These are phyloP conservation scores for Cantharis lateralis DNA, from an alignment of 2,888 invertebrate species.

Conservation along the genomic window DNA sequence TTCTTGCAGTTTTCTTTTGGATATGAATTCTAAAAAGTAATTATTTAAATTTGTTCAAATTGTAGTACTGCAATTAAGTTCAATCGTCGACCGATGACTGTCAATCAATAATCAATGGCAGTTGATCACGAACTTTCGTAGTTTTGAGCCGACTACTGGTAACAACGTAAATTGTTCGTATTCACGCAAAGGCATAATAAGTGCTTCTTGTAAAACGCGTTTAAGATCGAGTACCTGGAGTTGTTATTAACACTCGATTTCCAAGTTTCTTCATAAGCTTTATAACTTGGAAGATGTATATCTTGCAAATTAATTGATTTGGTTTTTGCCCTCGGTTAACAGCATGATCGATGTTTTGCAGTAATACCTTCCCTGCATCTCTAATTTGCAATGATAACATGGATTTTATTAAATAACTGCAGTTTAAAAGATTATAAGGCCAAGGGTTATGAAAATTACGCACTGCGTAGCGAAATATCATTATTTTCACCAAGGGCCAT, in stretches of 20 bases:
- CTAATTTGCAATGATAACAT: neutral
- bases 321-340: neutral
- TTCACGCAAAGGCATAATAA: conserved; percentile 23
- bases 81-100: conserved; percentile 15
- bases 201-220: conserved; percentile 15
- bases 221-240: conserved; percentile 10
- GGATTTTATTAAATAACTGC: neutral
- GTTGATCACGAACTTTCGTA: conserved; percentile 19
- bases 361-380: neutral
- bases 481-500: neutral
- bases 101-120: conserved; percentile 23
- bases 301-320: neutral
- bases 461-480: neutral
- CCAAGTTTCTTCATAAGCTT: neutral
- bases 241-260: conserved; percentile 18
- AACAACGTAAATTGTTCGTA: conserved; percentile 20
- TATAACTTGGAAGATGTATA: neutral
- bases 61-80: conserved; percentile 15
- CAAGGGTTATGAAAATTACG: neutral
- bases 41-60: conserved; percentile 22
- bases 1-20: neutral
- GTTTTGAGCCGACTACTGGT: conserved; percentile 16
- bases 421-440: neutral
- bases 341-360: neutral
- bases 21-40: conserved; percentile 14